A percentile compares a stretch with the other conserved stretches of the same genome.
Evolutionary conservation across 1,140 invertebrate genomes (phyloP).

Genomic region (Scaptomyza pallida): DNA sequence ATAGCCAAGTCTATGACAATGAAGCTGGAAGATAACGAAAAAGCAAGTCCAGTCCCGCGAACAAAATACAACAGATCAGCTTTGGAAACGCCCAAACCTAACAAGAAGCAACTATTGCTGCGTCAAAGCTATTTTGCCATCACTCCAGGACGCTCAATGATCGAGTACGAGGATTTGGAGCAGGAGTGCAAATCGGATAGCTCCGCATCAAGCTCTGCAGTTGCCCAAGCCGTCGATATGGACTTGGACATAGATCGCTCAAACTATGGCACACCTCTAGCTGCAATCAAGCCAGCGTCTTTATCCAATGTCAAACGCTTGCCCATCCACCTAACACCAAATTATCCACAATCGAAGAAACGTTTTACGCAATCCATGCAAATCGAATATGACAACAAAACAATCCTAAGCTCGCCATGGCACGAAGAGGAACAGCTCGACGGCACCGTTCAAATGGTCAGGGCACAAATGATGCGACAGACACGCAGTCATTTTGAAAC

Average conservation of each 20-base stretch:
- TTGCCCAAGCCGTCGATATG: constrained; percentile 11
- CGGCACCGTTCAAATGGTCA: constrained; percentile 35
- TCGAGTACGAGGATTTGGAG: constrained; percentile 57
- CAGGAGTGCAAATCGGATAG: constrained; percentile 22
- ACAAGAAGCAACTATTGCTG: constrained; percentile 1
- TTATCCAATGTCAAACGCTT: constrained; percentile 35
- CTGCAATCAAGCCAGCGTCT: not conserved
- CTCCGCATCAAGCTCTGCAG: not conserved
- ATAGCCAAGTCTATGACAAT: not conserved
- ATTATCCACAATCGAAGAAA: constrained; percentile 62
- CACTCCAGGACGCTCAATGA: constrained; percentile 50
- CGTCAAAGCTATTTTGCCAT: constrained; percentile 5
- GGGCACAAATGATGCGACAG: constrained; percentile 24
- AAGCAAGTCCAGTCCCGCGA: not conserved
- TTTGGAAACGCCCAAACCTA: constrained; percentile 29
- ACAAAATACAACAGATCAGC: not conserved
- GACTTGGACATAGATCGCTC: constrained; percentile 18
- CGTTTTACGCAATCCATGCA: constrained; percentile 6
- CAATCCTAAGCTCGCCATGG: constrained; percentile 4
- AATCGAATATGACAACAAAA: constrained; percentile 12
- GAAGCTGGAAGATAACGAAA: constrained; percentile 4
- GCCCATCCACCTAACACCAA: constrained; percentile 55
- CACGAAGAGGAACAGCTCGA: constrained; percentile 24
- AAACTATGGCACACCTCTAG: constrained; percentile 25
- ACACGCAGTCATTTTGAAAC: constrained; percentile 8